Conservation (phyloP, 2,113 vertebrate species). For the Cavia aperea region DNA sequence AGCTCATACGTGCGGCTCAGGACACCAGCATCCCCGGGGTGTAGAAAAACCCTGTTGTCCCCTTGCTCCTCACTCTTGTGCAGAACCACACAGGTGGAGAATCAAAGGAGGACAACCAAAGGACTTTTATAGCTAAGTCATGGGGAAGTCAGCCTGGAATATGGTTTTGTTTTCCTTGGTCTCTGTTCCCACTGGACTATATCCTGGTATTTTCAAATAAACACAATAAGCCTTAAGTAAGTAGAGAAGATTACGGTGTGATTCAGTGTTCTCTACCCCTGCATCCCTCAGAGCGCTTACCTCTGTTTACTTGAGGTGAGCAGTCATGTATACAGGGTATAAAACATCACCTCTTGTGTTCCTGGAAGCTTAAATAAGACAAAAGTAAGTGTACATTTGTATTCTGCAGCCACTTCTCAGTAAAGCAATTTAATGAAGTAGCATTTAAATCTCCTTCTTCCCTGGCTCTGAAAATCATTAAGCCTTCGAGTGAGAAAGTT, state of each 20-base stretch:
- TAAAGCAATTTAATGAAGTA: not conserved
- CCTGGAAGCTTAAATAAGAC: not conserved
- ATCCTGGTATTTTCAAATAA: not conserved
- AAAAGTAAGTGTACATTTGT: not conserved
- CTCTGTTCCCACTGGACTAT: not conserved
- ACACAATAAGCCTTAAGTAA: not conserved
- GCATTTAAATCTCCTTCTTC: not conserved
- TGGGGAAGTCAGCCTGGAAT: not conserved
- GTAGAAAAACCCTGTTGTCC: fast-evolving
- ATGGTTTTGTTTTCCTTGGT: not conserved
- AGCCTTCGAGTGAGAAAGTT: not conserved
- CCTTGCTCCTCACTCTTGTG: not conserved
- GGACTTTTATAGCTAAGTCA: not conserved
- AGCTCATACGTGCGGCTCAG: fast-evolving
- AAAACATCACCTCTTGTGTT: not conserved
- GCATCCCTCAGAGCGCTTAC: no score
- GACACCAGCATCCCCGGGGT: not conserved
- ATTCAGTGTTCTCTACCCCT: fast-evolving
- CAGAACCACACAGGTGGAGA: not conserved
- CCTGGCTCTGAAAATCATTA: not conserved
- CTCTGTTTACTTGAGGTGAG: not conserved
- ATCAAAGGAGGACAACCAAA: not conserved
- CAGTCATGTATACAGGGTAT: not conserved
- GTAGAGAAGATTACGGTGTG: not conserved
- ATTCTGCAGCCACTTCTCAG: not conserved